Base-by-base conservation (phyloP, 2,888 invertebrate genomes). In the Formica aserva region DNA sequence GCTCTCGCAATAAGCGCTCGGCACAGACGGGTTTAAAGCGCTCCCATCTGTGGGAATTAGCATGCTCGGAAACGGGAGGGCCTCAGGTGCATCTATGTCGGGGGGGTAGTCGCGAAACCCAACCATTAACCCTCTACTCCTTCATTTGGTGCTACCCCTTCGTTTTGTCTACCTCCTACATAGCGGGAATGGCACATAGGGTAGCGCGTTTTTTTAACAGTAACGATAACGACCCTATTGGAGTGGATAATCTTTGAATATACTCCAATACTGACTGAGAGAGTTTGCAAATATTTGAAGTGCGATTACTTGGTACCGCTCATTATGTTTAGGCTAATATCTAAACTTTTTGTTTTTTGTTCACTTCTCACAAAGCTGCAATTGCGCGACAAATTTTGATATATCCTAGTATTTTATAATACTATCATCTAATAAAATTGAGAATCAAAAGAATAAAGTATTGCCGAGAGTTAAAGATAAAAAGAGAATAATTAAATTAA, bases 71-170 rank as follows among this genome's bases (percentile, higher is more conserved):
- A 87, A 90, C 87, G 85, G 84, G 83, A 71, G 86, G 87, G 91
- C 85, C 92, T 93, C 93, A 93, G 93, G 93, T 93, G 93, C 87
- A 87, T 89, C 89, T 87, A 86, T 85, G 88, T 88, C 88, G 86
- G 83, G 83, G 83, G 71, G 60, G 52, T 67, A 55, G 55, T 65
- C 78, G 72, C 71, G 78, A 86, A 85, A 85, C 86, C 65, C 80
- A 77, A 84, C 83, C 66, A 62, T 82, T 75, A 84, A 63, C 84
- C 67, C 82, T 82, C 82, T 63, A 65, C 60, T 45, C 72, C 63
- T 75, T 62, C 67, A 57, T 77, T 77, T 15, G 38, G 29, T 32
- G 41, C 65, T 69, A 32, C 60, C 80, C 57, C 72, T 77, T 22
- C 82, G 66, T 52, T 72, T 62, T 67, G 41, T 67, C 81, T 69